phyloP scores from a whole-genome alignment of 2,888 invertebrate species.

The Drosophila kanekoi region DNA sequence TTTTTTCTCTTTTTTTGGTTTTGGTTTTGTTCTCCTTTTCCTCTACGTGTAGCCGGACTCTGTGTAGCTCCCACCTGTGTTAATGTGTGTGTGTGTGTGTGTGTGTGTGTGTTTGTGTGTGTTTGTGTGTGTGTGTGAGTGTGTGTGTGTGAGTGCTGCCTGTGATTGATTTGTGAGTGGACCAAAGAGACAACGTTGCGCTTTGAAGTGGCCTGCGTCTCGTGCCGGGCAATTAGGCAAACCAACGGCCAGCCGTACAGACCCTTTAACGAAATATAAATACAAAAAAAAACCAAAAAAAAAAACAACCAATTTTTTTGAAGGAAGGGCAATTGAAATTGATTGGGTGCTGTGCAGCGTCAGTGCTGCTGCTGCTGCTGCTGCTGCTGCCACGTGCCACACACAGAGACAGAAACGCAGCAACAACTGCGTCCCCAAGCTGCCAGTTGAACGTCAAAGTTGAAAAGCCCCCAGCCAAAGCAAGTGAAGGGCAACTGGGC shows the following conservation, averaged over 20 bases:
- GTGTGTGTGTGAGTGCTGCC: conserved; percentile 4
- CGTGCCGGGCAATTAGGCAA: conserved; percentile 33
- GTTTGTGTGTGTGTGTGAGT: not conserved
- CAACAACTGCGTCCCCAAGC: conserved; percentile 23
- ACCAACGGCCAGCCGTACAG: conserved; percentile 5
- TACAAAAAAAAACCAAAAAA: not conserved
- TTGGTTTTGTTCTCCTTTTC: not conserved
- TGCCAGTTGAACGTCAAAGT: conserved; percentile 44
- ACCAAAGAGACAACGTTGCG: conserved; percentile 22
- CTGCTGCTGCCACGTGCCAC: conserved; percentile 25
- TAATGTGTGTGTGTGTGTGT: not conserved
- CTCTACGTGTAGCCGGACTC: not conserved
- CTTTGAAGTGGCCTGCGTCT: conserved; percentile 27
- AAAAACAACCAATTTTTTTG: not conserved
- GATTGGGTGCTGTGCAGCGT: conserved; percentile 26
- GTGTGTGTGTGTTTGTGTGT: not conserved
- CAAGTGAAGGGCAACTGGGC: conserved; percentile 38
- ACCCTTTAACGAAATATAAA: conserved; percentile 2
- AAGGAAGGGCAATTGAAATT: conserved; percentile 31
- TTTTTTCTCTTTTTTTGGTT: conserved; percentile 9
- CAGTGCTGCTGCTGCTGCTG: conserved; percentile 14
- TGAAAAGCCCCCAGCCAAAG: conserved; percentile 16
- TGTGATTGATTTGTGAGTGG: conserved; percentile 37
- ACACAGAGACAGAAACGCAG: not conserved
- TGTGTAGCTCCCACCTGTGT: not conserved